Evolutionary conservation across 2,888 invertebrate species (phyloP), one percentile per base, ranked within the genome.

Genomic region (Phrixothrix hirtus): DNA sequence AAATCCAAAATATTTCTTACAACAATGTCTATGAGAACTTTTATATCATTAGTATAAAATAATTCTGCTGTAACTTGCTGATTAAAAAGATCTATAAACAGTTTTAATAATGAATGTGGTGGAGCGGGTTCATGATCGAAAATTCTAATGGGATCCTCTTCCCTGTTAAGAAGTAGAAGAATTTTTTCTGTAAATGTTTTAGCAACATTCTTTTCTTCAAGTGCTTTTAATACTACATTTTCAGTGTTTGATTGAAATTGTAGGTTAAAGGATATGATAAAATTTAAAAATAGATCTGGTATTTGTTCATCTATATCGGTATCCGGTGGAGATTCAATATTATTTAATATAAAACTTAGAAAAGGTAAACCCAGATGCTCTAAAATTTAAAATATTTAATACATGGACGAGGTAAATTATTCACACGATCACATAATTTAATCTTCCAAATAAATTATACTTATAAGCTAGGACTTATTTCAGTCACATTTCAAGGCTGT

Each of bases 11-110:
- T 81, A 74, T 95, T 93, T 37, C 96, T 81, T 39, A 94, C 87
- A 44, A 95, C 86, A 68, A 97, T 95, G 71, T 96, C 97, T 56
- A 96, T 88, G 50, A 96, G 82, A 31, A 96, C 96, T 76, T 91
- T 92, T 30, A 91, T 87, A 72, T 97, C 97, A 70, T 96, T 97
- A 0, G 95, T 93, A 75, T 97, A 97, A 77, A 96, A 92, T 57
- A 95, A 82, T 60, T 85, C 83, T 0, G 95, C 90, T 1, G 95
- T 93, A 58, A 83, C 81, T 59, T 84, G 82, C 61, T 83, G 83
- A 56, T 85, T 85, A 74, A 95, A 95, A 60, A 96, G 77, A 75
- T 97, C 95, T 32, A 86, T 86, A 62, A 92, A 87, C 63, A 97
- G 81, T 77, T 96, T 95, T 36, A 95, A 78, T 5, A 95, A 87